These are phyloP conservation scores for Alca torda DNA, from an alignment of 2,797 vertebrate species.

Conservation along the genomic window DNA sequence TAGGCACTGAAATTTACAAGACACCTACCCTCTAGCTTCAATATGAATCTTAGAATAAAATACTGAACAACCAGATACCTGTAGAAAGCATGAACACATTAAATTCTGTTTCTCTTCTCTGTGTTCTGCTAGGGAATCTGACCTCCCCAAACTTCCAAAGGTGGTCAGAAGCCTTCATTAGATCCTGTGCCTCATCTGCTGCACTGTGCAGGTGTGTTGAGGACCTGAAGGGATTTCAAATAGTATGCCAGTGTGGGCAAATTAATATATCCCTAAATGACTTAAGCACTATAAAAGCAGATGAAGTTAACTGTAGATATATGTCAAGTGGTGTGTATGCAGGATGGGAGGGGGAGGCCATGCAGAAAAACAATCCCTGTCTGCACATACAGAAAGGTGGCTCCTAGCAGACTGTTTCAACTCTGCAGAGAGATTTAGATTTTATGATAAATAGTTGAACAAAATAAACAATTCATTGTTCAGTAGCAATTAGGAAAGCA, in stretches of 20 bases:
- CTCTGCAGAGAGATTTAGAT: background rate
- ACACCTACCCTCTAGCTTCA: background rate
- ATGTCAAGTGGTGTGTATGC: background rate
- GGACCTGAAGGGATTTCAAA: background rate
- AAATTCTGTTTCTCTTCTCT: background rate
- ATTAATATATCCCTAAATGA: background rate
- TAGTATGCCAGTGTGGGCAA: background rate
- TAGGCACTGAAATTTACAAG: background rate
- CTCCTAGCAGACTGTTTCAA: background rate
- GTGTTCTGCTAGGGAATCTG: background rate
- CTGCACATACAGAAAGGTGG: background rate
- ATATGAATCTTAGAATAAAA: background rate
- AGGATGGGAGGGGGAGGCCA: background rate
- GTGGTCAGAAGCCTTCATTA: background rate
- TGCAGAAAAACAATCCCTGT: background rate
- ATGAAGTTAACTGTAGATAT: background rate
- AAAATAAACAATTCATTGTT: background rate
- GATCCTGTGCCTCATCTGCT: background rate
- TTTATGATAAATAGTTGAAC: background rate
- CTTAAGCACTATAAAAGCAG: background rate
- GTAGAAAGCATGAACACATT: background rate
- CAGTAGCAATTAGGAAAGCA: background rate
- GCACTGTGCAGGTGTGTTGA: background rate
- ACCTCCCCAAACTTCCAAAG: background rate
- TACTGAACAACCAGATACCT: background rate